Percentiles rank a stretch among this genome's conserved stretches.
These are phyloP conservation scores for Nothobranchius furzeri DNA, from an alignment of 2,113 vertebrate genomes.

Conservation along the genomic window DNA sequence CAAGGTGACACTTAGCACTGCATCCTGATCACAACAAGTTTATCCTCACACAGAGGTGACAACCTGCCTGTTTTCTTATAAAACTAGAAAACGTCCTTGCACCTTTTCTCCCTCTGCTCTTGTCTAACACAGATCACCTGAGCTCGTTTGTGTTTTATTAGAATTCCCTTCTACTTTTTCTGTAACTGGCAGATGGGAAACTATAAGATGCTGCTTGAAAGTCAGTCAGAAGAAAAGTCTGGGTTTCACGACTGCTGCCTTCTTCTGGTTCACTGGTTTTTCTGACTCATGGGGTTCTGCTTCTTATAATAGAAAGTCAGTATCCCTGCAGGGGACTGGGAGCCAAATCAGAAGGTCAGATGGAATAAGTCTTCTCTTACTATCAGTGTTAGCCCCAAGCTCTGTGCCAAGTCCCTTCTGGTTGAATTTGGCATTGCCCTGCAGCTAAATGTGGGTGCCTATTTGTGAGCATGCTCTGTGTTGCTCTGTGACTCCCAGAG, in stretches of 20 bases:
- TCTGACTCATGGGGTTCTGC: slow-evolving; percentile 29
- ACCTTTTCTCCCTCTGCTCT: background rate
- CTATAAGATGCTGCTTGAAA: background rate
- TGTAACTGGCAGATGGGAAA: slow-evolving; percentile 1
- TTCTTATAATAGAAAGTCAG: slow-evolving; percentile 69
- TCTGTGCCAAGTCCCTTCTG: slow-evolving; percentile 61
- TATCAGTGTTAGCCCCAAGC: slow-evolving; percentile 66
- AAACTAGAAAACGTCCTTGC: slow-evolving; percentile 1
- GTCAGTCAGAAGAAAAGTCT: slow-evolving; percentile 24
- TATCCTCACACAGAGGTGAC: slow-evolving; percentile 10
- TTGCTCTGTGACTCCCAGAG: slow-evolving; percentile 36
- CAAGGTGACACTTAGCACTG: slow-evolving; percentile 27
- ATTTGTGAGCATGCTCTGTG: slow-evolving; percentile 24
- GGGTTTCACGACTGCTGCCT: slow-evolving; percentile 22
- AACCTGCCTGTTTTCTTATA: slow-evolving; percentile 30
- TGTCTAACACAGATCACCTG: background rate
- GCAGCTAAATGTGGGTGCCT: slow-evolving; percentile 15
- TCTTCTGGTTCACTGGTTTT: slow-evolving; percentile 38
- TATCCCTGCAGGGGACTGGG: slow-evolving; percentile 63
- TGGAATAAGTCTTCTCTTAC: slow-evolving; percentile 66
- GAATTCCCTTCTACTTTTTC: background rate
- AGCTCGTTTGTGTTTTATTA: slow-evolving; percentile 2
- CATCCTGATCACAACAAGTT: slow-evolving; percentile 12
- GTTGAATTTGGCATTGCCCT: slow-evolving; percentile 39
- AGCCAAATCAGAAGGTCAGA: slow-evolving; percentile 76